Evolutionary conservation across 1,140 invertebrate species (phyloP).

Genomic region (Acromyrmex echinatior): DNA sequence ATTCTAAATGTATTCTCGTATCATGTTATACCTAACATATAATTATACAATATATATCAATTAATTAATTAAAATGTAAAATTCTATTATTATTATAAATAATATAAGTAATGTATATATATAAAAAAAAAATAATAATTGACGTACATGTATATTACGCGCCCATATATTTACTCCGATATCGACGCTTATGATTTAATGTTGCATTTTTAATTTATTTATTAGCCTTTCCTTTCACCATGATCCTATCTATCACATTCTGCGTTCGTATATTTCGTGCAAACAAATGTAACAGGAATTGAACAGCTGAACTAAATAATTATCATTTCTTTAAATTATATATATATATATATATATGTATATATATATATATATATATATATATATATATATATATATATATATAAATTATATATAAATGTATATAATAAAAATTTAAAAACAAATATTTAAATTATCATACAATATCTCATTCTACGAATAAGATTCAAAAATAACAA

Average conservation of each 20-base stretch:
- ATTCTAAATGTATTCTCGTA: neutral
- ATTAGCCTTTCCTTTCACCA: neutral
- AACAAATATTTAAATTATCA: too few relatives aligned
- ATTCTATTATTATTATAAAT: neutral
- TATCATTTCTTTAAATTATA: too few relatives aligned
- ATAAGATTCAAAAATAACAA: too few relatives aligned
- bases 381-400: too few relatives aligned
- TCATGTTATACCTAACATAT: neutral
- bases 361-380: too few relatives aligned
- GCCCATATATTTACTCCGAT: neutral
- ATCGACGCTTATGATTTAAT: conserved; percentile 17
- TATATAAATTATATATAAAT: too few relatives aligned
- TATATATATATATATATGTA: too few relatives aligned
- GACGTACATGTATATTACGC: too few relatives aligned
- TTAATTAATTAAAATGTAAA: neutral
- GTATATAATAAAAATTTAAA: too few relatives aligned
- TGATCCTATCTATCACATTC: too few relatives aligned
- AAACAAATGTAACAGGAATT: neutral
- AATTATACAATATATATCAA: neutral
- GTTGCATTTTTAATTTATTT: conserved; percentile 9
- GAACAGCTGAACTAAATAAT: too few relatives aligned
- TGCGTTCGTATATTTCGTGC: neutral
- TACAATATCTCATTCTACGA: too few relatives aligned
- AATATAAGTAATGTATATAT: neutral
- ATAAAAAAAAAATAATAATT: neutral